Conservation (phyloP, 1,140 invertebrate species). For the Dysdera silvatica region DNA sequence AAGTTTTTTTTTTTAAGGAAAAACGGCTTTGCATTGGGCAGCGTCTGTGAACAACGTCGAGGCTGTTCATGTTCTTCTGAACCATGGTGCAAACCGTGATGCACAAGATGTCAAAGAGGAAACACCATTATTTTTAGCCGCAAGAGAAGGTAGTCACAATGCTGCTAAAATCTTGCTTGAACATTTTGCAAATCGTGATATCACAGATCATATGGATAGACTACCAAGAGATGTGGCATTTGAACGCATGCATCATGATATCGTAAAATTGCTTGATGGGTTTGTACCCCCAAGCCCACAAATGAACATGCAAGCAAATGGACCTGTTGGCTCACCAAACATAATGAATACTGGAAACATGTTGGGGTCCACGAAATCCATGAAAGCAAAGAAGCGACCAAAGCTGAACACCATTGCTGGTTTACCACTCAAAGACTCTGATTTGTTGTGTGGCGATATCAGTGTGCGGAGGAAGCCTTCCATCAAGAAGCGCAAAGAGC, state of each 20-base stretch:
- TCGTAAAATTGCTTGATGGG: conserved; percentile 84
- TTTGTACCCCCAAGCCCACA: conserved; percentile 70
- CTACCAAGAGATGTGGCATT: conserved; percentile 84
- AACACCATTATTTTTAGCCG: conserved; percentile 89
- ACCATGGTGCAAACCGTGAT: conserved; percentile 88
- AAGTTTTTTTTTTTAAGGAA: conserved; percentile 40
- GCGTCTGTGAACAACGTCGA: conserved; percentile 92
- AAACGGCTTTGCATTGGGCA: conserved; percentile 94
- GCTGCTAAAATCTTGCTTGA: conserved; percentile 84
- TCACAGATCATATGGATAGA: conserved; percentile 95
- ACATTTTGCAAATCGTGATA: conserved; percentile 87
- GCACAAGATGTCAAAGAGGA: conserved; percentile 95
- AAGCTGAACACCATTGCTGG: conserved; percentile 42
- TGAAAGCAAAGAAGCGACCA: conserved; percentile 64
- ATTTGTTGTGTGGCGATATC: conserved; percentile 12
- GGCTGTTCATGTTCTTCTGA: conserved; percentile 81
- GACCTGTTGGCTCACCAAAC: conserved; percentile 59
- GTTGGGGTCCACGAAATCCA: conserved; percentile 46
- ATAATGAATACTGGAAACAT: conserved; percentile 65
- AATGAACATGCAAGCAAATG: conserved; percentile 51
- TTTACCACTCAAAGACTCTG: conserved; percentile 24
- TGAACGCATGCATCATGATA: conserved; percentile 85
- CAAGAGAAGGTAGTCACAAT: conserved; percentile 84
- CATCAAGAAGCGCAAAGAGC: conserved; percentile 22
- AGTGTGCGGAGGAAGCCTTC: conserved; percentile 26